Evolutionary conservation across 2,888 invertebrate genomes (phyloP).

Genomic region (Clivina fossor): DNA sequence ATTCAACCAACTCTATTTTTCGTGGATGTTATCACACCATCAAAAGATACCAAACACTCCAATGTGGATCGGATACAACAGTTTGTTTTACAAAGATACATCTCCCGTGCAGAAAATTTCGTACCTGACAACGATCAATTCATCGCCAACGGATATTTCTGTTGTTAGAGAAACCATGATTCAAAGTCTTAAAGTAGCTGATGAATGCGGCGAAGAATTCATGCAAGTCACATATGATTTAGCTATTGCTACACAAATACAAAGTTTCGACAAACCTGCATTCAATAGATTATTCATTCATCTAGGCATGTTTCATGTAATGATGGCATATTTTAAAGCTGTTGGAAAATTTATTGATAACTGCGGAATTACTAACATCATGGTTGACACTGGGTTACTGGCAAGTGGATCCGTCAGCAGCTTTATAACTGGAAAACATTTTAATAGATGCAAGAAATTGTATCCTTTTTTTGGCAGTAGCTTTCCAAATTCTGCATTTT

Average conservation of each 20-base stretch:
- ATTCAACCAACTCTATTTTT: constrained; percentile 24
- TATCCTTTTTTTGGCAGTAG: constrained; percentile 36
- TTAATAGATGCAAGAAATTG: constrained; percentile 44
- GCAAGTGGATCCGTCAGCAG: constrained; percentile 42
- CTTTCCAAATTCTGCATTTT: constrained; percentile 41
- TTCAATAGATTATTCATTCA: constrained; percentile 41
- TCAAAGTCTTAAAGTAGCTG: constrained; percentile 36
- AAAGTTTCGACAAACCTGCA: constrained; percentile 30
- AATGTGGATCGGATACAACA: constrained; percentile 47
- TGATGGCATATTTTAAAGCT: constrained; percentile 46
- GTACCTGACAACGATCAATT: constrained; percentile 39
- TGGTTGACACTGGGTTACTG: constrained; percentile 41
- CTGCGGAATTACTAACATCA: constrained; percentile 42
- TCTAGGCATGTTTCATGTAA: constrained; percentile 47
- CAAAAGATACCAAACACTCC: constrained; percentile 42
- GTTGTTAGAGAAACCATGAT: constrained; percentile 40
- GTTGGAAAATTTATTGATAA: constrained; percentile 43
- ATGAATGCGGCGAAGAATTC: constrained; percentile 37
- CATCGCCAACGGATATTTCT: constrained; percentile 26
- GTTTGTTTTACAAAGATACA: constrained; percentile 37
- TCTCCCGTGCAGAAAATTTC: constrained; percentile 38
- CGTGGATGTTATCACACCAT: constrained; percentile 35
- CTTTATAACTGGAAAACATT: constrained; percentile 44
- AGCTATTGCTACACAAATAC: constrained; percentile 38
- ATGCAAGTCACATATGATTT: constrained; percentile 37